Percentiles rank a stretch among this genome's conserved stretches.
Conservation (phyloP, 64 coral and sea anemone genomes). For the Anthopleura sola region DNA sequence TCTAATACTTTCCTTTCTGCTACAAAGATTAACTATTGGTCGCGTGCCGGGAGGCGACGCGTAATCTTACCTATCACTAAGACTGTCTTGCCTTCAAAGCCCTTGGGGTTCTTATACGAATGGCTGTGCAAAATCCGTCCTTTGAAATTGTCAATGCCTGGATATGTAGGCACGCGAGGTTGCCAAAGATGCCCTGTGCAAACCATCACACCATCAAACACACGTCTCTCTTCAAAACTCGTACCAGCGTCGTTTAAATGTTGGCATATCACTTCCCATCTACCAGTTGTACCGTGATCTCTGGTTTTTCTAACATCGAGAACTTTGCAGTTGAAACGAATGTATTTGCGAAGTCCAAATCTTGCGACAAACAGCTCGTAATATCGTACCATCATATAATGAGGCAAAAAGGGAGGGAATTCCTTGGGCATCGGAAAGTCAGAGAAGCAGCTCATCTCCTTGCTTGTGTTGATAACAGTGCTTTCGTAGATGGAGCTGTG, state of each 20-base stretch:
- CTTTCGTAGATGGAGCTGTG: constrained; percentile 67
- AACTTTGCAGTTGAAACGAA: constrained; percentile 45
- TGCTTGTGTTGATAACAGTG: constrained; percentile 81
- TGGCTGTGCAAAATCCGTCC: constrained; percentile 68
- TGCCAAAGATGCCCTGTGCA: constrained; percentile 74
- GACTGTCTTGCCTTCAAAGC: constrained; percentile 68
- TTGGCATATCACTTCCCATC: constrained; percentile 53
- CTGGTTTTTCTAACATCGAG: constrained; percentile 33
- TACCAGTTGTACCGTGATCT: constrained; percentile 29
- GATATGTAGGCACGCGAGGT: constrained; percentile 29
- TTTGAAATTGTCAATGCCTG: constrained; percentile 62
- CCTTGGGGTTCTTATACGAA: constrained; percentile 50
- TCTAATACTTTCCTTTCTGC: no score
- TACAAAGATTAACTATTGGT: no score
- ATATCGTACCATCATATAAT: constrained; percentile 42
- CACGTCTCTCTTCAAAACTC: constrained; percentile 9
- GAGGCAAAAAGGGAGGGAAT: constrained; percentile 70
- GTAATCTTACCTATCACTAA: constrained; percentile 68
- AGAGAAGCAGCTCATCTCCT: constrained; percentile 70
- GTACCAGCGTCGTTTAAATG: background rate
- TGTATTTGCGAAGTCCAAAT: constrained; percentile 51
- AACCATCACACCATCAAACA: constrained; percentile 71
- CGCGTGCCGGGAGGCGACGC: no score
- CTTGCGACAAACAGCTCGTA: constrained; percentile 46
- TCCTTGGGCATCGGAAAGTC: constrained; percentile 85